Evolutionary conservation across 53 echinoderm and acorn worm genomes (phyloP).

Genomic region (Paracentrotus lividus): DNA sequence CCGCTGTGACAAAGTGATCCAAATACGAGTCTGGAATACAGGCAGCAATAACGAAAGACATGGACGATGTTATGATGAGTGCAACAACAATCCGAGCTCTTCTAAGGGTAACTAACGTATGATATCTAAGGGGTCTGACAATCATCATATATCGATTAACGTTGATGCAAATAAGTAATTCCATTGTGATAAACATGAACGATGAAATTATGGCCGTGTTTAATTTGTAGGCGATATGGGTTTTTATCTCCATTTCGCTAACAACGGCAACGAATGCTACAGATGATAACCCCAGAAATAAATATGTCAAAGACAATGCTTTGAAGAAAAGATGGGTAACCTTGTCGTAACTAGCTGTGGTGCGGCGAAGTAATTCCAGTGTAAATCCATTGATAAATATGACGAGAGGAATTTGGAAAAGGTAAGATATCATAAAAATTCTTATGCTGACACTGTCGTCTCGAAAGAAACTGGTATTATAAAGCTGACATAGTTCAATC

Average conservation of each 20-base stretch:
- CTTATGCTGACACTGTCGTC: background rate
- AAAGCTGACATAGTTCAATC: background rate
- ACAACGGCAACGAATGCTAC: background rate
- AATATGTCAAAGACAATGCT: background rate
- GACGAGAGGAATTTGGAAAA: background rate
- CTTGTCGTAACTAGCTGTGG: background rate
- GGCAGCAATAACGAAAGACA: background rate
- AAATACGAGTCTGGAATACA: background rate
- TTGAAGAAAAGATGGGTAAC: constrained; percentile 53
- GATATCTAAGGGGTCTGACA: background rate
- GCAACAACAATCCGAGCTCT: constrained; percentile 16
- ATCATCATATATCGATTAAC: constrained; percentile 40
- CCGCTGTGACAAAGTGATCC: background rate
- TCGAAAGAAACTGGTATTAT: background rate
- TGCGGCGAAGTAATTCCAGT: background rate
- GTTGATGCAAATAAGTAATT: constrained; percentile 10
- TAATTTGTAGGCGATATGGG: background rate
- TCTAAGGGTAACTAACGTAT: background rate
- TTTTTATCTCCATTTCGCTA: background rate
- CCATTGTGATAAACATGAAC: constrained; percentile 4
- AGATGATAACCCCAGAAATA: background rate
- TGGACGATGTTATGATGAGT: background rate
- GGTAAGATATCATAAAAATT: background rate
- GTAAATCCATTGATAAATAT: constrained; percentile 11
- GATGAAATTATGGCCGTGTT: background rate